These are phyloP conservation scores for Helicolenus hilgendorfi DNA, from an alignment of 2,797 vertebrate species.

Conservation along the genomic window DNA sequence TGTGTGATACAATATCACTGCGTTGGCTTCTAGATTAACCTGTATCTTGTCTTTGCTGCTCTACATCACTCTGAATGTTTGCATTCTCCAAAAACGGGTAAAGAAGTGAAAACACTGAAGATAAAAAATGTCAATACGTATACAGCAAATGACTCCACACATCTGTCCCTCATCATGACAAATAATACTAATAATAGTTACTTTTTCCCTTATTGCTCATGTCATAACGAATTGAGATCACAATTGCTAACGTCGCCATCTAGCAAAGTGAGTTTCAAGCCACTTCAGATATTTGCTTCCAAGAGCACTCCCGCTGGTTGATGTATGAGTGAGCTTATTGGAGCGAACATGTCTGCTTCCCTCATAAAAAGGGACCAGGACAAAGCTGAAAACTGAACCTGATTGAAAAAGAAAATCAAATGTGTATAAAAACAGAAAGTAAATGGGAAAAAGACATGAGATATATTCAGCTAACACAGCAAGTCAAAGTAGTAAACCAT, in stretches of 20 bases:
- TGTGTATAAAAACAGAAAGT: neutral
- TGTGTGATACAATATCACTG: neutral
- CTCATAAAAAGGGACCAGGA: slow-evolving; percentile 25
- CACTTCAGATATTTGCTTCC: slow-evolving; percentile 34
- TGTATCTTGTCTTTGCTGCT: neutral
- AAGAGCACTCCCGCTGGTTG: slow-evolving; percentile 53
- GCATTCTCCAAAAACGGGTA: neutral
- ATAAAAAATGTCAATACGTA: neutral
- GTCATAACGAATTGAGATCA: neutral
- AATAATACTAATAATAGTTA: neutral
- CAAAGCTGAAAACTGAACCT: neutral
- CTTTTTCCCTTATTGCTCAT: neutral
- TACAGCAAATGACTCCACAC: neutral
- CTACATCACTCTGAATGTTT: neutral
- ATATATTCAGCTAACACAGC: neutral
- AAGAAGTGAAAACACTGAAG: neutral
- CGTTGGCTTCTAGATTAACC: neutral
- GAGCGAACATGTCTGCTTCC: slow-evolving; percentile 53
- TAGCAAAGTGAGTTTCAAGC: slow-evolving; percentile 29
- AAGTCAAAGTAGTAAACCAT: neutral
- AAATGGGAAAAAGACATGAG: neutral
- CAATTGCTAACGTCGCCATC: neutral
- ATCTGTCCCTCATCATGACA: neutral
- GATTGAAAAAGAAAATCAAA: neutral
- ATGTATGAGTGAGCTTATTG: slow-evolving; percentile 58